Percentiles rank a stretch among this genome's conserved stretches.
Conservation (phyloP, 1,140 invertebrate species). For the Pristionchus pacificus region DNA sequence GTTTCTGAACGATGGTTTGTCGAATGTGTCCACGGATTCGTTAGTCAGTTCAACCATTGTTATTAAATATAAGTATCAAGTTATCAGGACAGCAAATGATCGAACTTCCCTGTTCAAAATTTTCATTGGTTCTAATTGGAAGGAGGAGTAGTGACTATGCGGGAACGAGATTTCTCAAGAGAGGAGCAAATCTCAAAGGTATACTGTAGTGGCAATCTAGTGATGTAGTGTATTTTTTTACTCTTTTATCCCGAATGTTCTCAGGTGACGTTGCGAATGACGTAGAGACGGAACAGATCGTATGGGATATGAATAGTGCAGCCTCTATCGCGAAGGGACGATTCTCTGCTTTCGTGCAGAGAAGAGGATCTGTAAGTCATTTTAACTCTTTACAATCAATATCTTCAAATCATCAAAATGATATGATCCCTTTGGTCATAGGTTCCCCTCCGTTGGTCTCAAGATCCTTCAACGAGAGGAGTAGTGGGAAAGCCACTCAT, state of each 20-base stretch:
- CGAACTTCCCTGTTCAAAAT: constrained; percentile 47
- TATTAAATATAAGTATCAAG: constrained; percentile 12
- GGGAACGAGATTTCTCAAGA: constrained; percentile 52
- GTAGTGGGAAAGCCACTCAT: constrained; percentile 57
- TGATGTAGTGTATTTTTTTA: constrained; percentile 17
- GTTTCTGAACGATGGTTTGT: constrained; percentile 48
- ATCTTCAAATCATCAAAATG: too few relatives aligned
- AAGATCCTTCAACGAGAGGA: constrained; percentile 46
- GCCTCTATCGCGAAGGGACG: constrained; percentile 38
- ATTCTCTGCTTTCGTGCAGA: constrained; percentile 50
- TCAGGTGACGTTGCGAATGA: constrained; percentile 52
- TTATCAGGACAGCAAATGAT: constrained; percentile 47
- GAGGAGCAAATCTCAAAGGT: constrained; percentile 54
- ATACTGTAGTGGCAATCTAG: constrained; percentile 9
- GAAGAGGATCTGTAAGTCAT: constrained; percentile 44
- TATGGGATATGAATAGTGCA: constrained; percentile 49
- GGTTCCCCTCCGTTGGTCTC: constrained; percentile 50
- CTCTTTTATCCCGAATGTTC: constrained; percentile 27
- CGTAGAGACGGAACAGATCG: constrained; percentile 55
- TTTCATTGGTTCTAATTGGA: constrained; percentile 47
- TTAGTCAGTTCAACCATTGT: constrained; percentile 32
- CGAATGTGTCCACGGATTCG: constrained; percentile 52
- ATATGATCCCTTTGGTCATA: background rate
- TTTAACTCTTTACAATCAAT: background rate
- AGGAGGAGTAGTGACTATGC: constrained; percentile 51